phyloP scores from a whole-genome alignment of 2,888 invertebrate genomes.

The Argyra leucocephala region DNA sequence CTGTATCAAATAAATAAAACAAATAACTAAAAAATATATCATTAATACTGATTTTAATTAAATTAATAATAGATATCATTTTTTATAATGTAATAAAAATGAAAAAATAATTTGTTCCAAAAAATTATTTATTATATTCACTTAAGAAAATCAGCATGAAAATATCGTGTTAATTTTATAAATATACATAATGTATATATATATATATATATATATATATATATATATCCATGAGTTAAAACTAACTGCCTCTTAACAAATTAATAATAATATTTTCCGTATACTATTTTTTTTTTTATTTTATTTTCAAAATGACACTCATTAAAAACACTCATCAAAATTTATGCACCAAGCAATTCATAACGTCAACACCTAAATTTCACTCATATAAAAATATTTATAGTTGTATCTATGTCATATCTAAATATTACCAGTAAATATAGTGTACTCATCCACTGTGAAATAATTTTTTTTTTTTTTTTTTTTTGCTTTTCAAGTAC shows the following conservation, averaged over 20 bases:
- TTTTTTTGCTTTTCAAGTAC: background rate
- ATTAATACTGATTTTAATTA: too few relatives aligned
- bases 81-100: too few relatives aligned
- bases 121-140: too few relatives aligned
- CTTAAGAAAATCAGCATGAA: background rate
- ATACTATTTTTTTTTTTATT: too few relatives aligned
- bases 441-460: background rate
- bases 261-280: too few relatives aligned
- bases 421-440: background rate
- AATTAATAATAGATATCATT: too few relatives aligned
- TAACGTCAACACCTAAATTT: background rate
- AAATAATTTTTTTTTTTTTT: background rate
- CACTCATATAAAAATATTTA: background rate
- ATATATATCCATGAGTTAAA: background rate
- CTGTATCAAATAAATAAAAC: too few relatives aligned
- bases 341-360: background rate
- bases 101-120: too few relatives aligned
- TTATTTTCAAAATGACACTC: background rate
- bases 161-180: background rate
- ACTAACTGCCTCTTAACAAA: background rate
- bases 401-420: too few relatives aligned
- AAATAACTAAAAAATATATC: too few relatives aligned
- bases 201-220: too few relatives aligned
- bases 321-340: slow-evolving; percentile 6
- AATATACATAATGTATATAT: too few relatives aligned